Percentiles rank a stretch among this genome's conserved stretches.
phyloP scores from a whole-genome alignment of 2,888 invertebrate species.

The Calliopum simillimum region DNA sequence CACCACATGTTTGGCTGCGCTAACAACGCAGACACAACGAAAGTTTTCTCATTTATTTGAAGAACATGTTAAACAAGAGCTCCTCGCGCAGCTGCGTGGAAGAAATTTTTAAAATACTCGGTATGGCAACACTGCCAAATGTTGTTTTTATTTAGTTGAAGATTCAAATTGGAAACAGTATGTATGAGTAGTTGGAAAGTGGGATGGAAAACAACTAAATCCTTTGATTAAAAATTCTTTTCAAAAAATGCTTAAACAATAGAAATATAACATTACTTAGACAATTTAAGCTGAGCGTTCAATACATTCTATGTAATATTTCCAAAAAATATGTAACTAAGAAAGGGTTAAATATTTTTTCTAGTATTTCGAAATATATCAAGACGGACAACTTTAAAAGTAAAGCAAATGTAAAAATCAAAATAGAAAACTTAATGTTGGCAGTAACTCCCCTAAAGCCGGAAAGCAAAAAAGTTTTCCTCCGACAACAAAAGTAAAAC shows the following conservation, averaged over 20 bases:
- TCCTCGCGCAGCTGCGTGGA: background rate
- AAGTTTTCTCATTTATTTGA: conserved; percentile 17
- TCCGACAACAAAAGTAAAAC: no score
- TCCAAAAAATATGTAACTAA: no score
- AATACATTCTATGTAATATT: no score
- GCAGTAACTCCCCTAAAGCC: no score
- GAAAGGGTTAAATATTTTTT: no score
- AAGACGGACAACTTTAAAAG: no score
- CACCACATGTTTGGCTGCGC: background rate
- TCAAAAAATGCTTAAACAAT: background rate
- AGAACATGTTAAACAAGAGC: conserved; percentile 23
- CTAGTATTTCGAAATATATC: no score
- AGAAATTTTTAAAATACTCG: background rate
- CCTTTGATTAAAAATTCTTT: conserved; percentile 25
- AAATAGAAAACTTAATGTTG: no score
- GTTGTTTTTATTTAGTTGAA: no score
- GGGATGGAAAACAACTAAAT: background rate
- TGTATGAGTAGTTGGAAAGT: background rate
- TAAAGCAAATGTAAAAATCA: no score
- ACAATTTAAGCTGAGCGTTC: background rate
- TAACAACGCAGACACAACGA: background rate
- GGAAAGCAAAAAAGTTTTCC: no score
- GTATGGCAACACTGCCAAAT: background rate
- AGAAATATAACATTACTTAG: background rate
- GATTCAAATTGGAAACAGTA: no score